Base-by-base conservation (phyloP, 2,113 vertebrate species). In the Bambusicola thoracicus region DNA sequence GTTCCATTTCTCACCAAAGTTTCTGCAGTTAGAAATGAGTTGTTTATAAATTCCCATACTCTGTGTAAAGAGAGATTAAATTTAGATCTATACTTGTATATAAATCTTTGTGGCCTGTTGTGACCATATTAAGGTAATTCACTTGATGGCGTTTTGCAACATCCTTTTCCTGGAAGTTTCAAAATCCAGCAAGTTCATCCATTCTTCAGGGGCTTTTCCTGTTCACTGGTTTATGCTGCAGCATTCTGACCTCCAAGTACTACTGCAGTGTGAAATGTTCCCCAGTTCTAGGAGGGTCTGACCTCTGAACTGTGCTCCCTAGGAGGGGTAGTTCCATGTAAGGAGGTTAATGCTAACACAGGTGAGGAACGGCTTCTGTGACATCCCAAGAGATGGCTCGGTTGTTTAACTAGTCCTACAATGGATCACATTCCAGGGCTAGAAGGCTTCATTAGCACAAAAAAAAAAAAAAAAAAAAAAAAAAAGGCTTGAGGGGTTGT, bases 21-120 rank as follows among this genome's bases (percentile, higher is more conserved):
- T 85, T 87, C 90, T 92, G 51, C 62, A 61, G 48, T 56, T 79
- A 87, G 11, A 91, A 72, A n/a, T 75, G 7, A 76, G 11, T 36
- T 76, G 11, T 38, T 80, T 66, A 46, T 61, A 43, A 90, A 87
- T 76, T 61, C 0, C 13, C n/a, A 22, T 49, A 72, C 14, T 41
- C 24, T 65, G 2, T 68, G 18, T 59, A 16, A 19, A 59, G 41
- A 53, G 43, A 67, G 21, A 32, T 77, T n/a, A 92, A 89, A 61
- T 72, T 40, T 68, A 43, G 30, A n/a, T 48, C 43, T 63, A 4
- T 76, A 27, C 14, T 49, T 77, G 3, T n/a, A 7, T 56, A 17
- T 46, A 79, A 30, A 53, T 20, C 27, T 87, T 66, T 80, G 20
- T 89, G 49, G 27, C 24, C 27, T 61, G 0, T 53, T 66, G 20